Evolutionary conservation across 2,888 invertebrate genomes (phyloP).

Genomic region (Cephus sareptanus): DNA sequence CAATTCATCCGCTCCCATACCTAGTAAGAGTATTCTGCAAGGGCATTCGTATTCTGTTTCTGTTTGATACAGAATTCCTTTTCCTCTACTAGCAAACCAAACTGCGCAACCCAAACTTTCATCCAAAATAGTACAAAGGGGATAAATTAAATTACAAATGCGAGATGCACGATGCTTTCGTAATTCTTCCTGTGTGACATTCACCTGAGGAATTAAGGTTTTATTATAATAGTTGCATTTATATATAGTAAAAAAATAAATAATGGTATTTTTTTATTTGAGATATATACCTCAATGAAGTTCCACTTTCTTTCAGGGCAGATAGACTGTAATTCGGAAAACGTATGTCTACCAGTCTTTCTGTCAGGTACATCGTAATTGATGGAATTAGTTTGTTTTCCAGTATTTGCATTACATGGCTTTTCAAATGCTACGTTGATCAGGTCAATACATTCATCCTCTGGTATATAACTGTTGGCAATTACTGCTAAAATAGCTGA

Average conservation of each 20-base stretch:
- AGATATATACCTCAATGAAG: conserved; percentile 75
- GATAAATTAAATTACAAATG: conserved; percentile 85
- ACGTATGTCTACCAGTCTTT: conserved; percentile 79
- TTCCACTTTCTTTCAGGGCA: conserved; percentile 83
- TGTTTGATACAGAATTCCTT: conserved; percentile 64
- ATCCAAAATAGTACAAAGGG: conserved; percentile 89
- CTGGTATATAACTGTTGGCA: conserved; percentile 76
- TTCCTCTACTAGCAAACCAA: conserved; percentile 93
- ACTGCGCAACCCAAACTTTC: conserved; percentile 96
- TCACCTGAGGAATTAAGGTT: conserved; percentile 66
- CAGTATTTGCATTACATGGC: conserved; percentile 27
- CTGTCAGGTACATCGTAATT: conserved; percentile 85
- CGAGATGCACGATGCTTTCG: conserved; percentile 68
- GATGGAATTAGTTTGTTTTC: conserved; percentile 22
- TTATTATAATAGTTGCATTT: neutral
- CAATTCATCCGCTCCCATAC: conserved; percentile 97
- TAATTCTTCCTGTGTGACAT: conserved; percentile 78
- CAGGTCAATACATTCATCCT: conserved; percentile 83
- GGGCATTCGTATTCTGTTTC: conserved; percentile 68
- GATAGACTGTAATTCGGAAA: conserved; percentile 75
- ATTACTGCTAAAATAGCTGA: conserved; percentile 90
- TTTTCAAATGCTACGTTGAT: conserved; percentile 93
- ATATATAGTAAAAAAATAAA: neutral
- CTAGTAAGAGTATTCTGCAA: conserved; percentile 82
- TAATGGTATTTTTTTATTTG: conserved; percentile 2